Conservation (phyloP, 2,797 vertebrate species). For the Coracias cyanogaster region DNA sequence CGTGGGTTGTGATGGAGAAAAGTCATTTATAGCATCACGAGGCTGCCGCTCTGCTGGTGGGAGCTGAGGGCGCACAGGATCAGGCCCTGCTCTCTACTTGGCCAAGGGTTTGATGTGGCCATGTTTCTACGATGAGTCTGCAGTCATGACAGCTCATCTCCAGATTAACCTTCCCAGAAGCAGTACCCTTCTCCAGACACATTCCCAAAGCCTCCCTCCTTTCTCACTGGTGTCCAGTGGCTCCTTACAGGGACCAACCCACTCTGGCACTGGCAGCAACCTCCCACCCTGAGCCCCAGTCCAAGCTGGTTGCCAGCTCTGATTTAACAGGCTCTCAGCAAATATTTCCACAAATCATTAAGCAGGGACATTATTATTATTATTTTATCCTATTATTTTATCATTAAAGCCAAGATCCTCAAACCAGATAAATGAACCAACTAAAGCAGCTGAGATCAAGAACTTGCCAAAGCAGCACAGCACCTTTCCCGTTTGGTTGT, state of each 20-base stretch:
- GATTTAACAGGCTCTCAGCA: background rate
- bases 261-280: fast-evolving
- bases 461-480: slow-evolving; percentile 16
- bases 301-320: background rate
- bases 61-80: fast-evolving
- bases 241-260: background rate
- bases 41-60: fast-evolving
- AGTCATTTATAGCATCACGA: background rate
- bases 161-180: background rate
- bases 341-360: background rate
- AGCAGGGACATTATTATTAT: background rate
- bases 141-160: background rate
- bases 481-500: background rate
- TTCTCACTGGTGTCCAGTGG: background rate
- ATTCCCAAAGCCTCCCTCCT: background rate
- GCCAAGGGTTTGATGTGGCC: background rate
- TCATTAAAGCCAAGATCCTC: background rate
- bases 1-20: fast-evolving
- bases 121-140: fast-evolving
- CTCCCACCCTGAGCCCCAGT: background rate
- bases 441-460: background rate
- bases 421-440: background rate
- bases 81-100: background rate
- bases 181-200: background rate
- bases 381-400: background rate